These are phyloP conservation scores for Drosophila birchii DNA, from an alignment of 2,888 invertebrate species.

Conservation along the genomic window DNA sequence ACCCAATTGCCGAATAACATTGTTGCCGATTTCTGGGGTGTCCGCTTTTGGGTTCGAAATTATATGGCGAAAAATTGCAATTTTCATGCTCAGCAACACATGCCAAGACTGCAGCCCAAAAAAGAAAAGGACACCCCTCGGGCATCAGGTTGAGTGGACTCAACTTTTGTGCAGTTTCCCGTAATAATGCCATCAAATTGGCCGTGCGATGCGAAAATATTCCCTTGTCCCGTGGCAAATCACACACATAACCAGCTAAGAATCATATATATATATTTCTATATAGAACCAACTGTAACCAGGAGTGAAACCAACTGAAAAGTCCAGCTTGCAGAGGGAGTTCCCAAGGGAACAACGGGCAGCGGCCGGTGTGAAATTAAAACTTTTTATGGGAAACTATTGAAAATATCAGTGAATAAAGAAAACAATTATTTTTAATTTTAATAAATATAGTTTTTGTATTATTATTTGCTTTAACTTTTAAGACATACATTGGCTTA, in stretches of 20 bases:
- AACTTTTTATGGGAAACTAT: neutral
- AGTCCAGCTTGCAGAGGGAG: neutral
- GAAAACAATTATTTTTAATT: no score
- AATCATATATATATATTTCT: neutral
- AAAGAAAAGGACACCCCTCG: constrained; percentile 20
- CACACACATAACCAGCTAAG: neutral
- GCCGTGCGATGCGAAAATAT: constrained; percentile 33
- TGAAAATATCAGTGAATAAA: neutral
- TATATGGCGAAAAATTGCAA: constrained; percentile 73
- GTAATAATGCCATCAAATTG: constrained; percentile 72
- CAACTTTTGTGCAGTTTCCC: constrained; percentile 50
- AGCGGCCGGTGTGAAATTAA: neutral
- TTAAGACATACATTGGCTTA: neutral
- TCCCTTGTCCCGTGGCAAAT: constrained; percentile 21
- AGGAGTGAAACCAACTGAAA: constrained; percentile 6
- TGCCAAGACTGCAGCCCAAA: constrained; percentile 23
- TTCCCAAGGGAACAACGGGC: constrained; percentile 1
- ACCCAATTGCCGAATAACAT: constrained; percentile 38
- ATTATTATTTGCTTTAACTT: neutral
- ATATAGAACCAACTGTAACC: neutral
- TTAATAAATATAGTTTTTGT: neutral
- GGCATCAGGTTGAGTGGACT: constrained; percentile 12
- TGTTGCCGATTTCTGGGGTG: constrained; percentile 42
- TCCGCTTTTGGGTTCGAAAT: constrained; percentile 52
- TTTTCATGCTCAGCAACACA: constrained; percentile 64